Evolutionary conservation across 2,113 vertebrate genomes (phyloP).

Genomic region (Etheostoma spectabile): DNA sequence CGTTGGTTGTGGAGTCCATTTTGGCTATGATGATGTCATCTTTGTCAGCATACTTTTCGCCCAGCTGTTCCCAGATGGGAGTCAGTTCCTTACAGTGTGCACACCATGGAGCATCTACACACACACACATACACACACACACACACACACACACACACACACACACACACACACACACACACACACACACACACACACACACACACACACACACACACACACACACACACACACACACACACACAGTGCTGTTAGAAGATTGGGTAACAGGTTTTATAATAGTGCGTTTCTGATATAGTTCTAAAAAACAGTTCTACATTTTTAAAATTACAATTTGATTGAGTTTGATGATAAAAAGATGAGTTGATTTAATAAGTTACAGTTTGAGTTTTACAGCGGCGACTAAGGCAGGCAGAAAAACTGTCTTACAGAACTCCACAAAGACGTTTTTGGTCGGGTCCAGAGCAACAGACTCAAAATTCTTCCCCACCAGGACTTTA

Average conservation of each 20-base stretch:
- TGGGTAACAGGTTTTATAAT: not conserved
- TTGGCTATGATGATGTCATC: conserved; percentile 91
- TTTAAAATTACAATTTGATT: not conserved
- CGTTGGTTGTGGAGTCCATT: conserved; percentile 90
- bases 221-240: not conserved
- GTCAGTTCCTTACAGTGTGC: conserved; percentile 91
- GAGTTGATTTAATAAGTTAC: not conserved
- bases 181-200: conserved; percentile 28
- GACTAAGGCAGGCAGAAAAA: not conserved
- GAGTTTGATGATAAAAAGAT: not conserved
- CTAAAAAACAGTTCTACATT: no score
- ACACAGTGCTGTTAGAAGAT: not conserved
- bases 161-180: not conserved
- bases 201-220: not conserved
- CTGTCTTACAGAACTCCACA: conserved; percentile 95
- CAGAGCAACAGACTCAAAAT: conserved; percentile 91
- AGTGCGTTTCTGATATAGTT: not conserved
- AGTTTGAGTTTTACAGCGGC: not conserved
- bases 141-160: conserved; percentile 5
- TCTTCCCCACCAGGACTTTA: conserved; percentile 93
- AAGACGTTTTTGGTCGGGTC: conserved; percentile 94
- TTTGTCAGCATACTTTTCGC: conserved; percentile 87
- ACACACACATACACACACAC: conserved; percentile 28
- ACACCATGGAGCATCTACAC: conserved; percentile 93
- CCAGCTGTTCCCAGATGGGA: conserved; percentile 90